Percentiles rank a stretch among this genome's conserved stretches.
Evolutionary conservation across 2,888 invertebrate genomes (phyloP).

Genomic region (Notodonta ziczac): DNA sequence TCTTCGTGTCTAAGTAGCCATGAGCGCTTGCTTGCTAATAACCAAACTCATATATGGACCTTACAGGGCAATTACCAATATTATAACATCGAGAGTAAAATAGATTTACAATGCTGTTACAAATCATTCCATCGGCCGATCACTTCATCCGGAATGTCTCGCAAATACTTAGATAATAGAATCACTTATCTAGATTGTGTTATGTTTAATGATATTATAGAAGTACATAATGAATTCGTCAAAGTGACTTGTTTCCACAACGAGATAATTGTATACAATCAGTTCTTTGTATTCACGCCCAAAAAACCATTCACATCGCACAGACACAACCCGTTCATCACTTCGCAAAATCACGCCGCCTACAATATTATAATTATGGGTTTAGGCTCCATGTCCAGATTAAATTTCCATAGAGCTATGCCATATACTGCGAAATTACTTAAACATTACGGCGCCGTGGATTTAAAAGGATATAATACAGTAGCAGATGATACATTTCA

Average conservation of each 20-base stretch:
- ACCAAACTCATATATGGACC: constrained; percentile 82
- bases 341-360: constrained; percentile 19
- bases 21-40: constrained; percentile 55
- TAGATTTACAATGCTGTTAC: constrained; percentile 83
- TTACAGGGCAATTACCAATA: constrained; percentile 54
- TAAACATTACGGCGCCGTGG: constrained; percentile 85
- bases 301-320: constrained; percentile 48
- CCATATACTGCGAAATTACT: constrained; percentile 86
- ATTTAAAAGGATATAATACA: constrained; percentile 90
- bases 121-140: constrained; percentile 70
- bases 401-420: constrained; percentile 92
- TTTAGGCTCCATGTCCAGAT: constrained; percentile 91
- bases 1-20: constrained; percentile 31
- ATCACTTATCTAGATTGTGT: constrained; percentile 71
- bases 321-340: constrained; percentile 22
- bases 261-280: constrained; percentile 49
- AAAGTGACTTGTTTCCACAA: constrained; percentile 85
- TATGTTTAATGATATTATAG: constrained; percentile 61
- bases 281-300: constrained; percentile 85
- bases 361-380: constrained; percentile 91
- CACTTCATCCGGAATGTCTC: not conserved
- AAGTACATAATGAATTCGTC: constrained; percentile 85
- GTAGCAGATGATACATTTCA: constrained; percentile 95
- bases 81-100: constrained; percentile 46
- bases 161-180: constrained; percentile 6